phyloP scores from a whole-genome alignment of 2,797 vertebrate genomes.

The Nasua narica region DNA sequence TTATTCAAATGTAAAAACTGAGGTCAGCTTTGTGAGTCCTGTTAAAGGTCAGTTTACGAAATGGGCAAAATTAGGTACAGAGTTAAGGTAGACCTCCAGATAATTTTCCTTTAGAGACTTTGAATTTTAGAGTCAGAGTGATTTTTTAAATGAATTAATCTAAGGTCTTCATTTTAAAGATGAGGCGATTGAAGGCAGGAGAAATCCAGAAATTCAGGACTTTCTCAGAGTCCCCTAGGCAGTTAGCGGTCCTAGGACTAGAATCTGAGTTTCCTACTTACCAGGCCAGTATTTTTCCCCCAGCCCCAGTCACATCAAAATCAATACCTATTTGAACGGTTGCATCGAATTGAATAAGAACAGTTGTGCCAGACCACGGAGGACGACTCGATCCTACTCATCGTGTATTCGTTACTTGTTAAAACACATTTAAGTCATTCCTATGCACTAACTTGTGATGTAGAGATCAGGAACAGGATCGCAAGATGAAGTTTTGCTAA shows the following conservation, averaged over 20 bases:
- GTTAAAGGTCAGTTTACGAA: not conserved
- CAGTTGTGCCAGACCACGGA: not conserved
- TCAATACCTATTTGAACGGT: not conserved
- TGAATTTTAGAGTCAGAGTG: not conserved
- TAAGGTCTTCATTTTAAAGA: not conserved
- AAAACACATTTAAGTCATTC: not conserved
- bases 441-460: not conserved
- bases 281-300: not conserved
- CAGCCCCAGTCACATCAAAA: not conserved
- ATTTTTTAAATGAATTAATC: not conserved
- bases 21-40: not conserved
- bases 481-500: not conserved
- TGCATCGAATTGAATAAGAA: not conserved
- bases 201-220: not conserved
- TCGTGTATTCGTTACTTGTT: not conserved
- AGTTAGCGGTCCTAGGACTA: not conserved
- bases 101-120: not conserved
- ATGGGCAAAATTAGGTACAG: not conserved
- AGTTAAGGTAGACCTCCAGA: not conserved
- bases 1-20: not conserved
- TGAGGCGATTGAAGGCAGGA: not conserved
- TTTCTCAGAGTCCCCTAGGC: not conserved
- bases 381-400: not conserved
- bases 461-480: not conserved
- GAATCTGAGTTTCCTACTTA: not conserved